phyloP scores from a whole-genome alignment of 2,888 invertebrate genomes.

The Phengaris alcon region DNA sequence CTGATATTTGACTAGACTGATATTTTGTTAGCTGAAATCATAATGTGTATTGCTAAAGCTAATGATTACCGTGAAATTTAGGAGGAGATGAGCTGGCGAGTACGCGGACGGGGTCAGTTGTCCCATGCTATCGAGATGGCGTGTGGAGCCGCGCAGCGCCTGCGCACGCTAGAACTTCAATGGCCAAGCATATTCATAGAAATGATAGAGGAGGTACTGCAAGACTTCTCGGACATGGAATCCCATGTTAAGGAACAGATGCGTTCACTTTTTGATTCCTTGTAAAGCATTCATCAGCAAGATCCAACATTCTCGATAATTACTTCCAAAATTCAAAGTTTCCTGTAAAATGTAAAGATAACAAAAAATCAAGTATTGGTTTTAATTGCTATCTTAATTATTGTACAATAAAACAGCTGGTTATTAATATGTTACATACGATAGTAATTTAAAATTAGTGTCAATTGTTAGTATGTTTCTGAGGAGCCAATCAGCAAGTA shows the following conservation, averaged over 20 bases:
- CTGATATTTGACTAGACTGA: too few relatives aligned
- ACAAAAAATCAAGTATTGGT: too few relatives aligned
- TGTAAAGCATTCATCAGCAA: too few relatives aligned
- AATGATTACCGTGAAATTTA: constrained; percentile 46
- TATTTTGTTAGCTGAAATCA: too few relatives aligned
- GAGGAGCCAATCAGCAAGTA: too few relatives aligned
- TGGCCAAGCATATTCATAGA: constrained; percentile 89
- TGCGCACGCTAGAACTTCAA: constrained; percentile 85
- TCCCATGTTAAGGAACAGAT: constrained; percentile 86
- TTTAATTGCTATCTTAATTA: too few relatives aligned
- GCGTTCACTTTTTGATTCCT: constrained; percentile 71
- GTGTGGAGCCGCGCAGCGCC: constrained; percentile 86
- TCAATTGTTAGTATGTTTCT: too few relatives aligned
- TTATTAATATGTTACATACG: too few relatives aligned
- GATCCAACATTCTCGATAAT: neutral
- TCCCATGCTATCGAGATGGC: constrained; percentile 85
- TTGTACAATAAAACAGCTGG: too few relatives aligned
- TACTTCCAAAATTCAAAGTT: too few relatives aligned
- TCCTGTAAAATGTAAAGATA: too few relatives aligned
- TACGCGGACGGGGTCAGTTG: constrained; percentile 86
- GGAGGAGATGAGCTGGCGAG: constrained; percentile 86
- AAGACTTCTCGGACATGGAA: constrained; percentile 90
- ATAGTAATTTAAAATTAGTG: too few relatives aligned
- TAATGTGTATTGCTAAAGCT: neutral
- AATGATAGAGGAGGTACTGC: constrained; percentile 86